A percentile compares a stretch with the other conserved stretches of the same genome.
Evolutionary conservation across 2,888 invertebrate genomes (phyloP).

Genomic region (Oscheius onirici): DNA sequence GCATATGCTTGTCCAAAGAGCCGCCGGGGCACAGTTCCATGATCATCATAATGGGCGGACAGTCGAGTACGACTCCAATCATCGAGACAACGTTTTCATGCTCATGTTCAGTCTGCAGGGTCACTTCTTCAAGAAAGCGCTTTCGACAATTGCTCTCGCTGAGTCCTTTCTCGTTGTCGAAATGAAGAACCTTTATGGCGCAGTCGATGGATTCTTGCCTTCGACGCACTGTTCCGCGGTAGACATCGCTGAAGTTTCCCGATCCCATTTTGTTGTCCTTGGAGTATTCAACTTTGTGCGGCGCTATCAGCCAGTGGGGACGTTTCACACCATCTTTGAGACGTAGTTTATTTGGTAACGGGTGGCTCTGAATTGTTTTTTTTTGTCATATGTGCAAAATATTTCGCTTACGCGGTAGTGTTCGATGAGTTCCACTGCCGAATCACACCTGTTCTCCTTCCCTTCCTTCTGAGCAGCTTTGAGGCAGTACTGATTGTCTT

Average conservation of each 20-base stretch:
- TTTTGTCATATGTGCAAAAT: neutral
- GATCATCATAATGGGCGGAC: constrained; percentile 97
- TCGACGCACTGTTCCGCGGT: neutral
- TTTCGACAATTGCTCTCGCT: constrained; percentile 22
- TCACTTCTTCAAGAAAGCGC: constrained; percentile 54
- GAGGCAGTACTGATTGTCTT: neutral
- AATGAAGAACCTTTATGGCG: constrained; percentile 16
- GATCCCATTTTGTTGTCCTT: constrained; percentile 4
- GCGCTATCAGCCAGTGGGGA: constrained; percentile 8
- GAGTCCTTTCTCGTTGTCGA: constrained; percentile 9
- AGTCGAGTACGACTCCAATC: constrained; percentile 94
- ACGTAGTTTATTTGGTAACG: constrained; percentile 1
- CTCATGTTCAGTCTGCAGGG: constrained; percentile 53
- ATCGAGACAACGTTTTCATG: constrained; percentile 49
- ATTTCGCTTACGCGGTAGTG: constrained; percentile 3
- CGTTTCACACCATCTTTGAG: neutral
- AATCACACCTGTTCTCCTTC: neutral
- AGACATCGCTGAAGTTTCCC: constrained; percentile 12
- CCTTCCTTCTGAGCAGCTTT: neutral
- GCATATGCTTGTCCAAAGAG: constrained; percentile 47
- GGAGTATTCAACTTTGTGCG: neutral
- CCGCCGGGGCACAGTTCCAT: constrained; percentile 85
- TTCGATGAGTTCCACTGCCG: neutral
- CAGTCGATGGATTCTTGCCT: neutral
- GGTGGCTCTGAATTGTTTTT: neutral